These are phyloP conservation scores for Falcaria lacertinaria DNA, from an alignment of 2,888 invertebrate genomes.

Conservation along the genomic window DNA sequence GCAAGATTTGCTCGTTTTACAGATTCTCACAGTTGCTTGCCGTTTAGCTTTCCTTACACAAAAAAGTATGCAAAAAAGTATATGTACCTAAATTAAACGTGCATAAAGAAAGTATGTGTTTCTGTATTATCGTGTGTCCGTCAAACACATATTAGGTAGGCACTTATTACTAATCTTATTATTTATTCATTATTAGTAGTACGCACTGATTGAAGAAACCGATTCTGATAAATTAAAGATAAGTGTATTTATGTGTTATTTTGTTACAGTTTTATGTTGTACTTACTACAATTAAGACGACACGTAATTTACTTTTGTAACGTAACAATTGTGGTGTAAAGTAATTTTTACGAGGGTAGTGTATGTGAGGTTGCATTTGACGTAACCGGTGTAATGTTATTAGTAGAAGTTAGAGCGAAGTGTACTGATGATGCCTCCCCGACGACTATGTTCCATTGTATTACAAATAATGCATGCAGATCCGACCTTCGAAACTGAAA, in stretches of 20 bases:
- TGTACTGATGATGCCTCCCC: slow-evolving; percentile 48
- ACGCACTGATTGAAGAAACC: slow-evolving; percentile 1
- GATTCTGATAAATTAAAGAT: background rate
- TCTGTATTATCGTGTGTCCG: background rate
- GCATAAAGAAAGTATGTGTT: background rate
- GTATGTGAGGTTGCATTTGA: background rate
- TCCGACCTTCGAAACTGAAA: slow-evolving; percentile 53
- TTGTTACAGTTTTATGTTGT: slow-evolving; percentile 10
- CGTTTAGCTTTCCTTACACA: background rate
- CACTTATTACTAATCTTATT: background rate
- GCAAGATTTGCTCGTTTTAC: slow-evolving; percentile 53
- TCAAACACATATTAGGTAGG: background rate
- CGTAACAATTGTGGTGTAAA: background rate
- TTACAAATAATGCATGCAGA: slow-evolving; percentile 55
- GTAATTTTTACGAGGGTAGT: background rate
- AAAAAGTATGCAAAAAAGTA: background rate
- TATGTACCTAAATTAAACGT: background rate
- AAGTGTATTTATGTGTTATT: slow-evolving; percentile 8
- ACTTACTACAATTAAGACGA: background rate
- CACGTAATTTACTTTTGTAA: background rate
- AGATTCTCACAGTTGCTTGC: slow-evolving; percentile 38
- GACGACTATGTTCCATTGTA: slow-evolving; percentile 35
- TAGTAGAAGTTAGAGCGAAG: slow-evolving; percentile 28
- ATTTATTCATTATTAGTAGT: background rate
- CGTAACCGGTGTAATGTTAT: slow-evolving; percentile 7